A percentile compares a stretch with the other conserved stretches of the same genome.
phyloP scores from a whole-genome alignment of 2,888 invertebrate species.

The Mesorhabditis spiculigera region DNA sequence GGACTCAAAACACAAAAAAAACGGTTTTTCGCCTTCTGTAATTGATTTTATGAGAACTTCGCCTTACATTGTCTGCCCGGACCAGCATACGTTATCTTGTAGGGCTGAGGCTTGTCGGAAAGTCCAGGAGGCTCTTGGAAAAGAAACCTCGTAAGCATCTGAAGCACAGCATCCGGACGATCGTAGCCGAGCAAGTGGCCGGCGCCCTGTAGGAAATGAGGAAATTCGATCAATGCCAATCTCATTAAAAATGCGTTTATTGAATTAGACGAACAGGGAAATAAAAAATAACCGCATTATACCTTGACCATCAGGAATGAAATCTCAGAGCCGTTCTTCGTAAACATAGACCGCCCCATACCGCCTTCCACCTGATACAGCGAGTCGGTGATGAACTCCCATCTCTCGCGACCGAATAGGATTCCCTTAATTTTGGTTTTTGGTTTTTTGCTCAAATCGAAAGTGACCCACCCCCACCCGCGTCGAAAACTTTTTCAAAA shows the following conservation, averaged over 20 bases:
- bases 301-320: not conserved
- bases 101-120: not conserved
- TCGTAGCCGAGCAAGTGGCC: not conserved
- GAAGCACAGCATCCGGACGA: not conserved
- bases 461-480: not conserved
- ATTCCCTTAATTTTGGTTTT: not conserved
- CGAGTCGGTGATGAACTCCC: not conserved
- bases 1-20: no score
- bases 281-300: not conserved
- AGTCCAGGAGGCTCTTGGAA: not conserved
- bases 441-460: not conserved
- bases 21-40: no score
- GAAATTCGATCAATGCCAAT: no score
- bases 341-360: not conserved
- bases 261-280: not conserved
- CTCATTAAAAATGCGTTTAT: not conserved
- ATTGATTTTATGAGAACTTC: no score
- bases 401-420: not conserved
- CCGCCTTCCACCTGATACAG: not conserved
- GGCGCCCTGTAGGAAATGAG: no score
- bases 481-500: not conserved
- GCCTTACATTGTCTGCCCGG: not conserved
- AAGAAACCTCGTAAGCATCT: not conserved
- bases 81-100: not conserved
- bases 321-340: not conserved